Conservation (phyloP, 2,888 invertebrate species). For the Coecobrya sp. region DNA sequence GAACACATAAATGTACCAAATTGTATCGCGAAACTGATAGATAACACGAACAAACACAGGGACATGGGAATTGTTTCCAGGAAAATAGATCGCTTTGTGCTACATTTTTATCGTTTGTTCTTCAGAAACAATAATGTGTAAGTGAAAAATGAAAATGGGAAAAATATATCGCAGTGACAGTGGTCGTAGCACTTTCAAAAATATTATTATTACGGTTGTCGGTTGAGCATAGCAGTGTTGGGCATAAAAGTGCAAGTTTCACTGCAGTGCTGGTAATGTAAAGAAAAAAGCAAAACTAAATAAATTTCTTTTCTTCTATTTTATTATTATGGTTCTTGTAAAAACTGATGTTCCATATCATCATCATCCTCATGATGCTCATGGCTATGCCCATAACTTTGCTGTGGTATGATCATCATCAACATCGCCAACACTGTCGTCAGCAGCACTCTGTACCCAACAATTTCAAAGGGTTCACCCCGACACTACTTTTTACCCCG, state of each 20-base stretch:
- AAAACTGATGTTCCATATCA: constrained; percentile 46
- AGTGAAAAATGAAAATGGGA: neutral
- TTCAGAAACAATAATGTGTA: neutral
- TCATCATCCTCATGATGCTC: constrained; percentile 13
- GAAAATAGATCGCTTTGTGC: neutral
- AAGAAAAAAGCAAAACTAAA: neutral
- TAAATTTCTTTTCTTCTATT: neutral
- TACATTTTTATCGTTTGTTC: constrained; percentile 19
- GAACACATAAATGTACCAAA: too few relatives aligned
- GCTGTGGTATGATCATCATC: neutral
- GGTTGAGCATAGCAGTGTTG: neutral
- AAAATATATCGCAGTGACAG: neutral
- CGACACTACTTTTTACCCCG: neutral
- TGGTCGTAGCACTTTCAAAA: neutral
- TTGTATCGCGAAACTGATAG: too few relatives aligned
- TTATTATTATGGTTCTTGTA: constrained; percentile 40
- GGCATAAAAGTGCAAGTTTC: neutral
- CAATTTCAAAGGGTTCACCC: neutral
- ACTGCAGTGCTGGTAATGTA: neutral
- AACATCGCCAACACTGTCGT: neutral
- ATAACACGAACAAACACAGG: too few relatives aligned
- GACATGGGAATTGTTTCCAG: neutral
- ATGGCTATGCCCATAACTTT: constrained; percentile 13
- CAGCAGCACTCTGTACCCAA: neutral
- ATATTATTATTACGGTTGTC: neutral